These are phyloP conservation scores for Xestia rhomboidea DNA, from an alignment of 2,888 invertebrate genomes.

Conservation along the genomic window DNA sequence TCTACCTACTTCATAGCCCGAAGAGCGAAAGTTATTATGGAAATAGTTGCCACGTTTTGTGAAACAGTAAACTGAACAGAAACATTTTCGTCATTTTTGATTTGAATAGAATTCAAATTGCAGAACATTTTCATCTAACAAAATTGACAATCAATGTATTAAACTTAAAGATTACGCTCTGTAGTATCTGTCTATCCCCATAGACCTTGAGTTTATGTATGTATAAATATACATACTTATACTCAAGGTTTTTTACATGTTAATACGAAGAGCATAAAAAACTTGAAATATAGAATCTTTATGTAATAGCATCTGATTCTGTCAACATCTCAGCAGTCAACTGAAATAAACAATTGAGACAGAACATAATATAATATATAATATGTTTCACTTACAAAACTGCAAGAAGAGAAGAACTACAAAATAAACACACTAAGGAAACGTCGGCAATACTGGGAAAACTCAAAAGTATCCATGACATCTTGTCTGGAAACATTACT, in stretches of 20 bases:
- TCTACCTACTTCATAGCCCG: background rate
- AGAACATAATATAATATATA: no score
- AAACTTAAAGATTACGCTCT: background rate
- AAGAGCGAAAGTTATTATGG: background rate
- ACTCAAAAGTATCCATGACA: slow-evolving; percentile 58
- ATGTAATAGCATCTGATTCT: background rate
- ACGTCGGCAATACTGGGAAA: slow-evolving; percentile 7
- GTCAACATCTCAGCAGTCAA: background rate
- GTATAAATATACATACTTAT: background rate
- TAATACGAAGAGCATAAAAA: no score
- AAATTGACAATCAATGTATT: background rate
- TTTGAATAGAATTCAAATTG: background rate
- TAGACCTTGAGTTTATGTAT: background rate
- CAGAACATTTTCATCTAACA: background rate
- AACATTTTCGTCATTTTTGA: no score
- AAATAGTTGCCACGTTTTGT: background rate
- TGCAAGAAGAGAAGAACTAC: background rate
- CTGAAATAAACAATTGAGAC: background rate
- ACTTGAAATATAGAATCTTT: no score
- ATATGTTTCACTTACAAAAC: background rate
- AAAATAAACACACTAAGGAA: slow-evolving; percentile 13
- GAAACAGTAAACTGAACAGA: no score
- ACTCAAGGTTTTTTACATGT: no score
- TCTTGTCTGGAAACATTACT: slow-evolving; percentile 49
- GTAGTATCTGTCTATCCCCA: background rate